Evolutionary conservation across 2,888 invertebrate genomes (phyloP).

Genomic region (Galerucella pusilla): DNA sequence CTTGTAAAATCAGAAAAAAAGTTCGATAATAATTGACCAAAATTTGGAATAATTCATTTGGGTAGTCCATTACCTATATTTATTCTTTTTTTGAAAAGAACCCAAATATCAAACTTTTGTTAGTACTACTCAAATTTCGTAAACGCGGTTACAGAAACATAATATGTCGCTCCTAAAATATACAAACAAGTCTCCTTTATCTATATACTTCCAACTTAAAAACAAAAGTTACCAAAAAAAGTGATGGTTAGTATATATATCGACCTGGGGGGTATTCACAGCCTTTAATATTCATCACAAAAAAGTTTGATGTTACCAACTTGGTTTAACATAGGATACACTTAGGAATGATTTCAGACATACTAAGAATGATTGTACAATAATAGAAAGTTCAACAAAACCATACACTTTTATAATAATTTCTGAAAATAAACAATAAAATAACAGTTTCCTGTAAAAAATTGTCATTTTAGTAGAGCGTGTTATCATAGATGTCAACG

Average conservation of each 20-base stretch:
- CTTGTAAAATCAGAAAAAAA: too few relatives aligned
- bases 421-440: too few relatives aligned
- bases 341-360: constrained; percentile 30
- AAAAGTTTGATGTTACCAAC: constrained; percentile 27
- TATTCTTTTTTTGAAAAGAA: neutral
- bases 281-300: constrained; percentile 35
- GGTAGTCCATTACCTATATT: too few relatives aligned
- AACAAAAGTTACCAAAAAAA: constrained; percentile 21
- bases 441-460: too few relatives aligned
- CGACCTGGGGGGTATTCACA: constrained; percentile 33
- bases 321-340: constrained; percentile 18
- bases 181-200: neutral
- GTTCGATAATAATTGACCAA: too few relatives aligned
- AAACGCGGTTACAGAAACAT: neutral
- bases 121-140: neutral
- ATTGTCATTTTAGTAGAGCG: too few relatives aligned
- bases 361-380: constrained; percentile 9
- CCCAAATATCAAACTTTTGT: neutral
- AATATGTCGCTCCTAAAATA: neutral
- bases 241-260: constrained; percentile 22
- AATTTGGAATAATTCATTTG: too few relatives aligned
- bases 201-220: constrained; percentile 25
- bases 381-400: neutral
- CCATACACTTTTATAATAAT: too few relatives aligned
- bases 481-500: too few relatives aligned